Conservation (phyloP, 1,140 invertebrate genomes). For the Bombus fervidus region DNA sequence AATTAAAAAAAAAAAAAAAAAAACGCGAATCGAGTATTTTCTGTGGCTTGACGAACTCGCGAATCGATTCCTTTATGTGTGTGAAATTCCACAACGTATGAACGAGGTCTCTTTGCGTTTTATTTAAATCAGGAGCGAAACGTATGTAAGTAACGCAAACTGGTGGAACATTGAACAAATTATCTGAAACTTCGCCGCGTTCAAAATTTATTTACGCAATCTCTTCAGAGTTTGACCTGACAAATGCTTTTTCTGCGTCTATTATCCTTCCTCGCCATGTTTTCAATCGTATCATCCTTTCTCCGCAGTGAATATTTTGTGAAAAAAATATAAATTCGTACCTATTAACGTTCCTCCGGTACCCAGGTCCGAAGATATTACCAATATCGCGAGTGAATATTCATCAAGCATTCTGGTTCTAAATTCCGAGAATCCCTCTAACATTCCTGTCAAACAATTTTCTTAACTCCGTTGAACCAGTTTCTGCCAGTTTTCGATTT, state of each 20-base stretch:
- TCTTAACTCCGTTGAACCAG: not conserved
- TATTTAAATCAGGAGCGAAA: too few relatives aligned
- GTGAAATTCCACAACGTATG: not conserved
- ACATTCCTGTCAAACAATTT: not conserved
- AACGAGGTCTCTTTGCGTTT: too few relatives aligned
- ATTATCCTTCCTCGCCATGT: too few relatives aligned
- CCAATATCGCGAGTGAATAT: not conserved
- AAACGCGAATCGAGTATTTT: not conserved
- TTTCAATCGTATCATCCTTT: not conserved
- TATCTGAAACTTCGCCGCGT: too few relatives aligned
- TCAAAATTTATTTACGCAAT: too few relatives aligned
- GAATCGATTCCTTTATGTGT: too few relatives aligned
- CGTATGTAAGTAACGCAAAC: too few relatives aligned
- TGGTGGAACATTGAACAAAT: too few relatives aligned
- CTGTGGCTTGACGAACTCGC: slow-evolving; percentile 17
- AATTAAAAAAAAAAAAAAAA: not conserved
- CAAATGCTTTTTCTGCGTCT: too few relatives aligned
- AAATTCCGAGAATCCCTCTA: not conserved
- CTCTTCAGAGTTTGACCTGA: not conserved
- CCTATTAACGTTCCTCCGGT: not conserved
- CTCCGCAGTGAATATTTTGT: not conserved
- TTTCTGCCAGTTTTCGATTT: not conserved
- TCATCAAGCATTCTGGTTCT: not conserved
- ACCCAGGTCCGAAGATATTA: not conserved
- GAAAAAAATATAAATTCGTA: not conserved